phyloP scores from a whole-genome alignment of 2,888 invertebrate species.

The Drosophila mettleri region DNA sequence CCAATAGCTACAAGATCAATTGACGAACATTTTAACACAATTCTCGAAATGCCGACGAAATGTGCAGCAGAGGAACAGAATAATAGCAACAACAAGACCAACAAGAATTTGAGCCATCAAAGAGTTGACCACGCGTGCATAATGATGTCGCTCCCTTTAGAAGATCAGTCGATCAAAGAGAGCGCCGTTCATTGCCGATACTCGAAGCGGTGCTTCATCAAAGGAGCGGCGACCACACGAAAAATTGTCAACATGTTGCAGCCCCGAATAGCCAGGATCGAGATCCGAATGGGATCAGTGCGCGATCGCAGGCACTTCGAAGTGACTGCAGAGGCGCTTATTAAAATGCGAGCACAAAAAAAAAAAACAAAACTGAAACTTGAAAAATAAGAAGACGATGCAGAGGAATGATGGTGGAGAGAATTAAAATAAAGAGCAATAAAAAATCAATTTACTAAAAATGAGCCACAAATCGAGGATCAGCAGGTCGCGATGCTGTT shows the following conservation, averaged over 20 bases:
- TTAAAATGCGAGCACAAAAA: slow-evolving; percentile 62
- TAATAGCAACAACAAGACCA: slow-evolving; percentile 14
- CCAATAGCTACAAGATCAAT: slow-evolving; percentile 29
- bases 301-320: slow-evolving; percentile 34
- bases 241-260: slow-evolving; percentile 80
- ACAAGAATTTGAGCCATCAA: slow-evolving; percentile 45
- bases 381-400: slow-evolving; percentile 5
- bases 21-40: slow-evolving; percentile 28
- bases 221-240: slow-evolving; percentile 71
- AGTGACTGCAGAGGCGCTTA: slow-evolving; percentile 65
- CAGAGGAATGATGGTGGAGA: slow-evolving; percentile 33
- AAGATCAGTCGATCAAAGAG: slow-evolving; percentile 78
- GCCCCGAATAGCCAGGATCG: slow-evolving; percentile 47
- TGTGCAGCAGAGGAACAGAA: slow-evolving; percentile 22
- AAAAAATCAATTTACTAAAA: slow-evolving; percentile 81
- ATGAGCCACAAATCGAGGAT: slow-evolving; percentile 54
- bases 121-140: slow-evolving; percentile 81
- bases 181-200: slow-evolving; percentile 63
- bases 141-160: slow-evolving; percentile 78
- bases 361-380: slow-evolving; percentile 27
- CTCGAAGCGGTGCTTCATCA: slow-evolving; percentile 59
- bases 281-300: slow-evolving; percentile 37
- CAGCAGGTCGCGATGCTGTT: slow-evolving; percentile 34
- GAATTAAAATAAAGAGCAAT: slow-evolving; percentile 81
- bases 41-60: slow-evolving; percentile 30